These are phyloP conservation scores for Siniperca knerii DNA, from an alignment of 2,113 vertebrate species.

Conservation along the genomic window DNA sequence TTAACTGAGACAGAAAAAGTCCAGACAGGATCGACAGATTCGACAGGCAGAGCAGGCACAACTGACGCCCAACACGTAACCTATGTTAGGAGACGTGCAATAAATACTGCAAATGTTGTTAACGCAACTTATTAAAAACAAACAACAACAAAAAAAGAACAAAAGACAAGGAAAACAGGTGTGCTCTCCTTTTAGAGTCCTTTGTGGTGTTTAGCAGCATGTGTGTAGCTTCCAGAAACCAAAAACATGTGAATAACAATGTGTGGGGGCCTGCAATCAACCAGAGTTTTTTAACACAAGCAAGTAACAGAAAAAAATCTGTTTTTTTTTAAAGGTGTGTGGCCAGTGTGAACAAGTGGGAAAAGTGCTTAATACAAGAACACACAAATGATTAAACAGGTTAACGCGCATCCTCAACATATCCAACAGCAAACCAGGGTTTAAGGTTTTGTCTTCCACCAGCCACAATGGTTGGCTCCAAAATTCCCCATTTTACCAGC, in stretches of 20 bases:
- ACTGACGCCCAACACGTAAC: constrained; percentile 58
- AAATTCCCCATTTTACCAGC: constrained; percentile 20
- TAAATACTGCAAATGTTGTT: constrained; percentile 85
- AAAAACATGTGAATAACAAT: constrained; percentile 27
- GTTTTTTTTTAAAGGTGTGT: neutral
- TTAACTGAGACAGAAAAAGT: constrained; percentile 73
- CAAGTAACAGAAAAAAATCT: neutral
- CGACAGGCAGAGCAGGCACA: constrained; percentile 63
- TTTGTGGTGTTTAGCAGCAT: constrained; percentile 72
- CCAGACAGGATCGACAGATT: constrained; percentile 68
- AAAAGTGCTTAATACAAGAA: constrained; percentile 51
- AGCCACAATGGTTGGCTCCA: neutral
- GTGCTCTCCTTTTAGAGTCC: constrained; percentile 58
- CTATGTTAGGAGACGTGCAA: constrained; percentile 78
- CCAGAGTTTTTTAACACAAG: constrained; percentile 52
- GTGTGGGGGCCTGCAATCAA: constrained; percentile 45
- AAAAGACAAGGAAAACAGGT: constrained; percentile 25
- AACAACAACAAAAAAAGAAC: neutral
- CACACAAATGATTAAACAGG: constrained; percentile 5
- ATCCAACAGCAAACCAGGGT: constrained; percentile 14
- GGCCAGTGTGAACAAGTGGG: neutral
- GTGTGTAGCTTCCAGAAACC: constrained; percentile 68
- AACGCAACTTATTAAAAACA: constrained; percentile 74
- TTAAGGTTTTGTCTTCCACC: neutral
- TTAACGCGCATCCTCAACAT: neutral